Base-by-base conservation (phyloP, 2,888 invertebrate genomes). In the Metalampra italica region DNA sequence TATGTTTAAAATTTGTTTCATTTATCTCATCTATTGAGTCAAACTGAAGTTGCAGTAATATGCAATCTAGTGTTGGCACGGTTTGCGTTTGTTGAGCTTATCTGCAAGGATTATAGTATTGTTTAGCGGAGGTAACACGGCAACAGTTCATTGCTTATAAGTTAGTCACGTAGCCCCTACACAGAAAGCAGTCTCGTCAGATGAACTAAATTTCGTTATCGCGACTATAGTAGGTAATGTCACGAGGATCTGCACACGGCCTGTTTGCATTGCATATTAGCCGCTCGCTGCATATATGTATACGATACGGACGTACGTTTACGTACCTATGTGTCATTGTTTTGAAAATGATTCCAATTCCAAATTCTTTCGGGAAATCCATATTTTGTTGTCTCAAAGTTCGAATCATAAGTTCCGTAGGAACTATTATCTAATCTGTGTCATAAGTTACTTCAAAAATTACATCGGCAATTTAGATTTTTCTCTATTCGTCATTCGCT, bases 121-220 rank as follows among this genome's bases (percentile, higher is more conserved):
- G 56, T 36, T n/a, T 36, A 8, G 32, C 32, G 1, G 32, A 11
- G 11, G 54, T 43, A 48, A 48, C 51, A 60, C 55, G 55, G 41
- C 47, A 58, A 60, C 57, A 61, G 54, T 47, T 57, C 56, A 63
- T 54, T 57, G 55, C 53, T 66, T 57, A 62, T 65, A 57, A 58
- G 64, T 65, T 55, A 68, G 65, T 71, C 66, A 75, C 72, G 74
- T 69, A 66, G 52, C 11, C 40, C 36, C n/a, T n/a, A 36, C 29
- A 44, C 29, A 45, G 56, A 64, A 66, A 62, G 62, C 43, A 56
- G 52, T n/a, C n/a, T n/a, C 14, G 15, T 34, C 34, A 51, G 53
- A 52, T 55, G 49, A 50, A 50, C 47, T 42, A 42, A 29, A 39
- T 39, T 42, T 29, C 42, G 42, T 42, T 29, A 29, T 29, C 41